phyloP scores from a whole-genome alignment of 2,888 invertebrate genomes.

The Scaptomyza parva region DNA sequence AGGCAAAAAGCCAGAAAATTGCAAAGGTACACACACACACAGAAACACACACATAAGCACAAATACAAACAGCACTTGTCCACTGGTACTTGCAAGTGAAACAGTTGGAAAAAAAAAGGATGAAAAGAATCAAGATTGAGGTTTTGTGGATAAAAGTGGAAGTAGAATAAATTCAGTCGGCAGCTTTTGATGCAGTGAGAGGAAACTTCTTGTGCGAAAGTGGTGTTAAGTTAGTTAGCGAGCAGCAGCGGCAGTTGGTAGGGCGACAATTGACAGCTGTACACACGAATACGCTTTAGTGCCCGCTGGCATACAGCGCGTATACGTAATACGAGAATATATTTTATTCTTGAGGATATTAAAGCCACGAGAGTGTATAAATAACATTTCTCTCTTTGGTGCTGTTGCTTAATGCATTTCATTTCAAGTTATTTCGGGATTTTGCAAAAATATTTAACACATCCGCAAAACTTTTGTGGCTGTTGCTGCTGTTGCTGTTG shows the following conservation, averaged over 20 bases:
- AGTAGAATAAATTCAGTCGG: neutral
- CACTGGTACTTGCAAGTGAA: constrained; percentile 7
- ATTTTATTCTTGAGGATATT: constrained; percentile 7
- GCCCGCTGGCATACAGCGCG: constrained; percentile 45
- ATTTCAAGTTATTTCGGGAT: constrained; percentile 54
- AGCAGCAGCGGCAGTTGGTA: constrained; percentile 5
- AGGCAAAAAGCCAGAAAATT: constrained; percentile 34
- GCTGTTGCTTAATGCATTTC: constrained; percentile 58
- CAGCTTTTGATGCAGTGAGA: neutral
- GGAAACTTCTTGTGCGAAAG: neutral
- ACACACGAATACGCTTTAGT: constrained; percentile 9
- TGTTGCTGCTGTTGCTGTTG: constrained; percentile 38
- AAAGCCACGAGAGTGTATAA: constrained; percentile 2
- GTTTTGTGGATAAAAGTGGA: neutral
- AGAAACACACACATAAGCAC: too few species aligned
- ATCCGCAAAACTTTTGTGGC: constrained; percentile 57
- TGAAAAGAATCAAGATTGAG: neutral
- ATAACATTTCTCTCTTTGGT: too few species aligned
- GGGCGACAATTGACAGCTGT: constrained; percentile 30
- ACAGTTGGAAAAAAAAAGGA: neutral
- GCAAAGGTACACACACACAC: constrained; percentile 19
- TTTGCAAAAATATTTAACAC: constrained; percentile 56
- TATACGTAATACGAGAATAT: constrained; percentile 52
- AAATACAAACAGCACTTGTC: constrained; percentile 7
- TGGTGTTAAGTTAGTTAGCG: constrained; percentile 20